Evolutionary conservation across 2,888 invertebrate species (phyloP).

Genomic region (Pharmacophagus antenor): DNA sequence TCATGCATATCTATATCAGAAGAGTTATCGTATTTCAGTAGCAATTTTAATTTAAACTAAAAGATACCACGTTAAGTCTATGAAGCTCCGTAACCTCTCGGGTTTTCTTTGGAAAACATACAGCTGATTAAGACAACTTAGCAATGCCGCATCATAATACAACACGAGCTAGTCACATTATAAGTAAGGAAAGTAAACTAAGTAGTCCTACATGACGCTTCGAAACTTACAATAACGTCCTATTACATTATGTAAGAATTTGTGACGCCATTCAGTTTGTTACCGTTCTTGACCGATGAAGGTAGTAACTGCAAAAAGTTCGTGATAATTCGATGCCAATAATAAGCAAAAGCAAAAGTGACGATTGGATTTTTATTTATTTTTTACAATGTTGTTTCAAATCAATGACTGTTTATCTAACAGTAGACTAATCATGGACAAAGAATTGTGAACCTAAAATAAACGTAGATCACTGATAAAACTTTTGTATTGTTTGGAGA

Average conservation of each 20-base stretch:
- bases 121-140: neutral
- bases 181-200: slow-evolving; percentile 1
- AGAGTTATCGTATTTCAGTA: too few relatives aligned
- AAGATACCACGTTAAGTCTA: too few relatives aligned
- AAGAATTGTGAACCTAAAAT: neutral
- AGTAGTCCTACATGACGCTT: neutral
- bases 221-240: neutral
- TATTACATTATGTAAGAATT: slow-evolving; percentile 1
- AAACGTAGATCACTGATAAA: too few relatives aligned
- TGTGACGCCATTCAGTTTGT: neutral
- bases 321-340: neutral
- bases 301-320: neutral
- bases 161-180: neutral
- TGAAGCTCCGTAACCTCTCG: too few relatives aligned
- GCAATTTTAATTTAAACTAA: too few relatives aligned
- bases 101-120: too few relatives aligned
- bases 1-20: too few relatives aligned
- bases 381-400: neutral
- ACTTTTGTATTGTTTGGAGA: too few relatives aligned
- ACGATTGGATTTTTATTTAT: neutral
- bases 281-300: neutral
- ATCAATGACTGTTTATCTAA: neutral
- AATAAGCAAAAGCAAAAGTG: neutral
- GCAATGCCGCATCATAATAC: neutral
- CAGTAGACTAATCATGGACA: too few relatives aligned